A percentile compares a stretch with the other conserved stretches of the same genome.
Evolutionary conservation across 1,140 invertebrate genomes (phyloP).

Genomic region (Conus ventricosus): DNA sequence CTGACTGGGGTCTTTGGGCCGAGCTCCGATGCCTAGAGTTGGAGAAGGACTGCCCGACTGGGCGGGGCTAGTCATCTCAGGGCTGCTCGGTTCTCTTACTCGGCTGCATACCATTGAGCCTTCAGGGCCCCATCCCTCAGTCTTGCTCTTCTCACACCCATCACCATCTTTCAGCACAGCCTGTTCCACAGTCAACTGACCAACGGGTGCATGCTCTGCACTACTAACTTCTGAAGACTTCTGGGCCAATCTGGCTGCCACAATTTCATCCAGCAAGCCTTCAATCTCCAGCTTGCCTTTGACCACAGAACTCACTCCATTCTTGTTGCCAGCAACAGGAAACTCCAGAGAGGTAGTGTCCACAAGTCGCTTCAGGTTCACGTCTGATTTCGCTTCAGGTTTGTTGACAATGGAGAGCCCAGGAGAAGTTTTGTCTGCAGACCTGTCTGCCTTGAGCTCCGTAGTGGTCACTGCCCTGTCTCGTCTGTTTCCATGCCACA

Average conservation of each 20-base stretch:
- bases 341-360: conserved; percentile 7
- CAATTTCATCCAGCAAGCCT: conserved; percentile 25
- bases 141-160: background rate
- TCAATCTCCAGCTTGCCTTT: conserved; percentile 33
- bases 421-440: background rate
- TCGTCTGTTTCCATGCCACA: background rate
- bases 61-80: background rate
- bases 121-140: background rate
- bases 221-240: background rate
- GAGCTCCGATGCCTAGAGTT: conserved; percentile 50
- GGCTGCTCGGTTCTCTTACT: background rate
- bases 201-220: background rate
- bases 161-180: background rate
- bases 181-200: background rate
- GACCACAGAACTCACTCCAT: background rate
- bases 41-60: background rate
- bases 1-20: conserved; percentile 54
- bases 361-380: background rate
- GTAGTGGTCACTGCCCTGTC: background rate
- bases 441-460: background rate
- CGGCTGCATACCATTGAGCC: conserved; percentile 1
- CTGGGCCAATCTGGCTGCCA: conserved; percentile 20
- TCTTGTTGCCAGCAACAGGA: background rate
- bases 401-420: background rate
- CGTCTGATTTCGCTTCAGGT: background rate